Conservation (phyloP, 2,797 vertebrate species). For the Tauraco hartlaubi region DNA sequence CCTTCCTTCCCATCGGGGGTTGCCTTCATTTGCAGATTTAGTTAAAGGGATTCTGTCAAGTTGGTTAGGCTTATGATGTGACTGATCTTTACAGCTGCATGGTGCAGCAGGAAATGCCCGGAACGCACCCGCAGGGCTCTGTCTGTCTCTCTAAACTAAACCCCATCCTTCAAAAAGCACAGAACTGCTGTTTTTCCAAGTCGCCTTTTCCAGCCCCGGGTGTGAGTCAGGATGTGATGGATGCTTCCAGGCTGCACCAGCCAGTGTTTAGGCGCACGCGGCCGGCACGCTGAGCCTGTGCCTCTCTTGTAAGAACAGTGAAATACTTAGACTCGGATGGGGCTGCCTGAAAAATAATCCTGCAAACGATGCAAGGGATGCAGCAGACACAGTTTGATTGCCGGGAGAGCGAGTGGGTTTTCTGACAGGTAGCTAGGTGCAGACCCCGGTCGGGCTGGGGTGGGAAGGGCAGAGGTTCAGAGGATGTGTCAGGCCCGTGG, state of each 20-base stretch:
- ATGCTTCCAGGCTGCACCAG: background rate
- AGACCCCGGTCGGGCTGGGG: background rate
- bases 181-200: constrained; percentile 40
- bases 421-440: background rate
- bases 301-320: background rate
- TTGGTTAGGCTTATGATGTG: constrained; percentile 55
- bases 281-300: background rate
- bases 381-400: background rate
- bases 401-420: background rate
- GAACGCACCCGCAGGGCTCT: constrained; percentile 56
- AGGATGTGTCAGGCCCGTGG: background rate
- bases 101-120: constrained; percentile 75
- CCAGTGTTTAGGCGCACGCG: background rate
- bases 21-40: constrained; percentile 74
- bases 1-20: constrained; percentile 68
- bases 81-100: constrained; percentile 72
- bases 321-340: background rate
- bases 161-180: constrained; percentile 71
- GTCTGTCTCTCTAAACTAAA: constrained; percentile 75
- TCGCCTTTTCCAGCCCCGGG: background rate
- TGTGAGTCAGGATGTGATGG: constrained; percentile 11
- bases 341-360: background rate
- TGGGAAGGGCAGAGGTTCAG: background rate
- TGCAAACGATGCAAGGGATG: background rate
- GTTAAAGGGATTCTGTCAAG: constrained; percentile 70